A percentile compares a stretch with the other conserved stretches of the same genome.
Evolutionary conservation across 2,888 invertebrate species (phyloP).

Genomic region (Andrena haemorrhoa): DNA sequence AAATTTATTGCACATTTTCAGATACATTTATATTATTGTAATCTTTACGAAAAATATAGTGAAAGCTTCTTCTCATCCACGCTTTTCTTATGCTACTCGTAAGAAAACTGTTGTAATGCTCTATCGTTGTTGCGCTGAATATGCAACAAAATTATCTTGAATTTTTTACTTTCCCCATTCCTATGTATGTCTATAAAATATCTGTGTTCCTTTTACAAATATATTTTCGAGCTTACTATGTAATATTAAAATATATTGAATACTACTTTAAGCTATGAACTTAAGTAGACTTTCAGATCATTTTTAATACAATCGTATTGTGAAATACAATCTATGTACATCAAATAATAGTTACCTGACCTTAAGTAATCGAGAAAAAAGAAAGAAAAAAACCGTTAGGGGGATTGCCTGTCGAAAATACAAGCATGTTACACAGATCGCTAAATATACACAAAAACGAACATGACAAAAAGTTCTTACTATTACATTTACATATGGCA

Average conservation of each 20-base stretch:
- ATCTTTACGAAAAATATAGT: neutral
- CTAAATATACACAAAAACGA: slow-evolving; percentile 72
- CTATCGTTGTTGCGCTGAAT: slow-evolving; percentile 23
- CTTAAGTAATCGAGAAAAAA: slow-evolving; percentile 40
- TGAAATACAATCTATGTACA: slow-evolving; percentile 74
- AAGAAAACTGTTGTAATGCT: neutral
- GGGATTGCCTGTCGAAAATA: slow-evolving; percentile 53
- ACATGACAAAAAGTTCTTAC: slow-evolving; percentile 71
- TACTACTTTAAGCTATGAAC: slow-evolving; percentile 70
- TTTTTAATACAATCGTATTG: slow-evolving; percentile 71
- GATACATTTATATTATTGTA: neutral
- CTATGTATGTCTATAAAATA: slow-evolving; percentile 44
- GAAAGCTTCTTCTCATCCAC: no score
- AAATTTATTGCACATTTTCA: slow-evolving; percentile 1
- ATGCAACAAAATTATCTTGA: slow-evolving; percentile 30
- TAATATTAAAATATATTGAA: slow-evolving; percentile 64
- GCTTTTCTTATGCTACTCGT: no score
- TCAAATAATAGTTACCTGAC: slow-evolving; percentile 71
- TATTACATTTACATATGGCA: slow-evolving; percentile 80
- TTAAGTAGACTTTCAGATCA: slow-evolving; percentile 83
- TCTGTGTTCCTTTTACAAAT: slow-evolving; percentile 29
- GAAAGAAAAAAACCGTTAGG: slow-evolving; percentile 22
- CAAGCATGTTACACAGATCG: slow-evolving; percentile 63
- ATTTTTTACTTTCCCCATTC: slow-evolving; percentile 36
- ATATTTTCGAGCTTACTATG: slow-evolving; percentile 59